phyloP scores from a whole-genome alignment of 1,140 invertebrate genomes.

The Euura saliciscinereae region DNA sequence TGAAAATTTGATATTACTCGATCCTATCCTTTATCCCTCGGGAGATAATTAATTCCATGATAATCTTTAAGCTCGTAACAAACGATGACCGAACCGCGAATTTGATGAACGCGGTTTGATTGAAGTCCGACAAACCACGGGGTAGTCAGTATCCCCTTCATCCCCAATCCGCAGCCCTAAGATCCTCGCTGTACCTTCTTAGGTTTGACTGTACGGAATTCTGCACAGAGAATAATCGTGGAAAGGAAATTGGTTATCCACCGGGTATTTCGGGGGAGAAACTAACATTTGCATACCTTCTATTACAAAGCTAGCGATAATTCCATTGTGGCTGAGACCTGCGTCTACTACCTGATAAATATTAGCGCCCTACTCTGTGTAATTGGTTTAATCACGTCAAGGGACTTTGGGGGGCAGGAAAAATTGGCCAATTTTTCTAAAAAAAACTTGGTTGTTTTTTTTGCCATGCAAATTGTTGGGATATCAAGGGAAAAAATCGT shows the following conservation, averaged over 20 bases:
- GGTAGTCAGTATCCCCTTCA: too few species aligned
- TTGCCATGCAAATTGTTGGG: too few species aligned
- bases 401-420: too few species aligned
- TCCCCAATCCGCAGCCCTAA: neutral
- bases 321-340: slow-evolving; percentile 37
- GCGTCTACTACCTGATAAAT: slow-evolving; percentile 19
- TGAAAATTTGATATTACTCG: too few species aligned
- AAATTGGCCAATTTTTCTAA: too few species aligned
- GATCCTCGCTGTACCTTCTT: slow-evolving; percentile 18
- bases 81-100: neutral
- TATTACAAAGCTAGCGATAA: slow-evolving; percentile 22
- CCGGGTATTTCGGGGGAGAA: slow-evolving; percentile 28
- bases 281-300: neutral
- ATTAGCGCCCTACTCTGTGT: neutral
- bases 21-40: neutral
- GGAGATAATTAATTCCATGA: neutral
- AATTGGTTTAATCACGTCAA: too few species aligned
- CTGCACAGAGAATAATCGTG: neutral
- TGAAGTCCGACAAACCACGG: neutral
- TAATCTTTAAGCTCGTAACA: neutral
- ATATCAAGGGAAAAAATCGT: too few species aligned
- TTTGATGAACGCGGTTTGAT: neutral
- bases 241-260: slow-evolving; percentile 41
- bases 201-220: slow-evolving; percentile 15
- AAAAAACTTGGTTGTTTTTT: too few species aligned